Percentiles rank a stretch among this genome's conserved stretches.
These are phyloP conservation scores for Stomorhina lunata DNA, from an alignment of 2,888 invertebrate genomes.

Conservation along the genomic window DNA sequence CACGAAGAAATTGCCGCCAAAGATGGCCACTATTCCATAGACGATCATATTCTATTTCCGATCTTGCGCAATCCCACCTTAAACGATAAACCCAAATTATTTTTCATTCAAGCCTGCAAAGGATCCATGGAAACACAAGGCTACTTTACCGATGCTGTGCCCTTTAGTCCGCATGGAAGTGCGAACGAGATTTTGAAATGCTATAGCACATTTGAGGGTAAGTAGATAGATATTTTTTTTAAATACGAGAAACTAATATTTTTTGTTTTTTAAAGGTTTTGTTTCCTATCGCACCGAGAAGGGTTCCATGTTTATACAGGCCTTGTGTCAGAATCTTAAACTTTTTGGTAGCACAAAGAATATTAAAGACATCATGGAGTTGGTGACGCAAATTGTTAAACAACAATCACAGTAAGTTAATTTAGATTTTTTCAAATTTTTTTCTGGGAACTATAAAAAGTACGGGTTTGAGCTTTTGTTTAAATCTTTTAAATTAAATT, in stretches of 20 bases:
- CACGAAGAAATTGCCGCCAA: constrained; percentile 74
- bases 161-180: constrained; percentile 69
- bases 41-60: constrained; percentile 76
- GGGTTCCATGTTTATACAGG: constrained; percentile 77
- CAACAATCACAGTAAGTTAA: constrained; percentile 70
- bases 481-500: no score
- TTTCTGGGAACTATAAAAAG: background rate
- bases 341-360: constrained; percentile 69
- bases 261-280: constrained; percentile 70
- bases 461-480: background rate
- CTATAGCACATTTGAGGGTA: constrained; percentile 79
- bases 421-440: background rate
- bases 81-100: constrained; percentile 76
- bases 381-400: constrained; percentile 71
- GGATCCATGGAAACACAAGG: constrained; percentile 72
- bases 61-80: constrained; percentile 75
- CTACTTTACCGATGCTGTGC: constrained; percentile 73
- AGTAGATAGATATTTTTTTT: background rate
- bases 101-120: constrained; percentile 79
- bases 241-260: background rate
- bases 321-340: constrained; percentile 74
- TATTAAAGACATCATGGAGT: constrained; percentile 76
- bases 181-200: constrained; percentile 78
- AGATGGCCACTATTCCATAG: constrained; percentile 75
- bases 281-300: constrained; percentile 76